Conservation (phyloP, 2,113 vertebrate genomes). For the Vombatus ursinus region DNA sequence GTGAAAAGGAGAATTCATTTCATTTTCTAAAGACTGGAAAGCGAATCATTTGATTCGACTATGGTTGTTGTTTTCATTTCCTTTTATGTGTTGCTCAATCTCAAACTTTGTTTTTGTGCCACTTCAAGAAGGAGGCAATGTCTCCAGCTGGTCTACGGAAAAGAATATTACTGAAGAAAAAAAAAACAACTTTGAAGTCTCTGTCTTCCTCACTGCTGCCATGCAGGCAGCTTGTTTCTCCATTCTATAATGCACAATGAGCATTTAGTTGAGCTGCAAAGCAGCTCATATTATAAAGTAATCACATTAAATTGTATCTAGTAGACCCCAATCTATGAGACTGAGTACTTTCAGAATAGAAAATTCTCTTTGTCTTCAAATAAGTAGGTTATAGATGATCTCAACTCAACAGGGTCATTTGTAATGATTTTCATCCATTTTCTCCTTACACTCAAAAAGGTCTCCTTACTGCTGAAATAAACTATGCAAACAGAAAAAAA, state of each 20-base stretch:
- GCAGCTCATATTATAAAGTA: conserved; percentile 9
- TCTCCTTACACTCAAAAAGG: conserved; percentile 24
- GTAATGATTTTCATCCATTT: conserved; percentile 48
- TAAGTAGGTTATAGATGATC: not conserved
- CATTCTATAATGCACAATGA: conserved; percentile 4
- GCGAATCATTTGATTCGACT: conserved; percentile 5
- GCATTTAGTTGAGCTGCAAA: conserved; percentile 24
- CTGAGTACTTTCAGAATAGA: conserved; percentile 5
- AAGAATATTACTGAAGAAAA: conserved; percentile 21
- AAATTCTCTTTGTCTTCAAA: conserved; percentile 9
- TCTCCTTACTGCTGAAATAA: conserved; percentile 43
- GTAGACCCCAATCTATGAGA: not conserved
- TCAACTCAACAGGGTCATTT: conserved; percentile 24
- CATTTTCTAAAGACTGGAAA: not conserved
- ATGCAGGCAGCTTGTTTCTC: conserved; percentile 5
- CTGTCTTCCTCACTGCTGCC: not conserved
- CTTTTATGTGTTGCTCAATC: conserved; percentile 5
- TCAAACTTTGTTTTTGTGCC: conserved; percentile 39
- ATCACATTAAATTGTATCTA: conserved; percentile 48
- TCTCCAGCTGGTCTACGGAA: conserved; percentile 27
- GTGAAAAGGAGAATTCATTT: not conserved
- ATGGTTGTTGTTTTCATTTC: conserved; percentile 21
- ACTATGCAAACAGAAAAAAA: conserved; percentile 11
- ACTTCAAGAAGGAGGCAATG: conserved; percentile 7
- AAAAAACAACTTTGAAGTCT: not conserved